Conservation (phyloP, 2,113 vertebrate species). For the Lepus americanus region DNA sequence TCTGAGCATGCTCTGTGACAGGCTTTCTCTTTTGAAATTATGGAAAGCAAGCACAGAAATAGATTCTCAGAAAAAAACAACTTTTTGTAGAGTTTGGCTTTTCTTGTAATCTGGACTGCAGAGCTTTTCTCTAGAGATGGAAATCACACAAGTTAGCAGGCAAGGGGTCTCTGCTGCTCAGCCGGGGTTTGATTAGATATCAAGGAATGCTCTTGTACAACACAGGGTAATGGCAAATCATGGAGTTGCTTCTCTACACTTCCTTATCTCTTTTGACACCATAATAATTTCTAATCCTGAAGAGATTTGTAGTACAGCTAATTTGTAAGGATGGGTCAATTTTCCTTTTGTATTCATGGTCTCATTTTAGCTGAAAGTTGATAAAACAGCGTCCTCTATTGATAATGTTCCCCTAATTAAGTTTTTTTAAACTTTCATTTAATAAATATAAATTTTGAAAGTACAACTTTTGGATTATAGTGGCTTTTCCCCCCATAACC, state of each 20-base stretch:
- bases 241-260: fast-evolving
- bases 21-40: background rate
- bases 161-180: fast-evolving
- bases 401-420: background rate
- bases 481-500: too few species aligned
- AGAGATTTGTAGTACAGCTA: background rate
- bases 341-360: background rate
- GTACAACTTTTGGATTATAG: too few species aligned
- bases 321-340: background rate
- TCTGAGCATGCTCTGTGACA: background rate
- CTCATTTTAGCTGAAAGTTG: background rate
- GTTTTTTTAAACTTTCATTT: too few species aligned
- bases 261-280: background rate
- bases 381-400: background rate
- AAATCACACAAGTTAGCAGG: background rate
- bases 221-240: background rate
- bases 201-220: background rate
- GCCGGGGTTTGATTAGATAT: background rate
- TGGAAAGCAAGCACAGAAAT: background rate
- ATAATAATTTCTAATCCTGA: background rate
- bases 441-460: too few species aligned
- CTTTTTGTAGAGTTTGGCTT: background rate
- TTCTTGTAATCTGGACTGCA: background rate
- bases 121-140: background rate
- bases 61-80: background rate